Evolutionary conservation across 2,797 vertebrate genomes (phyloP).

Genomic region (Rhodeus uyekii): DNA sequence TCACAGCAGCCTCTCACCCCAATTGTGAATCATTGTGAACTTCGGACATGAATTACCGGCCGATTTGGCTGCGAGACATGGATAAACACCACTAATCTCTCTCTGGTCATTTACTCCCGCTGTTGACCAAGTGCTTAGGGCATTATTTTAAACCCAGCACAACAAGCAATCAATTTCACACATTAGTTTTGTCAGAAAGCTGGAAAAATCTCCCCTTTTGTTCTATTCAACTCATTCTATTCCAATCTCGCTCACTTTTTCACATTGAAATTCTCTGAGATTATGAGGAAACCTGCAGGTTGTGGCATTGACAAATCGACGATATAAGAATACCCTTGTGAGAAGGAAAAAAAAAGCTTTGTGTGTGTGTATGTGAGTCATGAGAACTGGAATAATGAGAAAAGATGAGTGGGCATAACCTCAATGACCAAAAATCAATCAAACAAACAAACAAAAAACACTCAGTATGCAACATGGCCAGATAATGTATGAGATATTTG

Average conservation of each 20-base stretch:
- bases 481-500: not conserved
- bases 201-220: conserved; percentile 51
- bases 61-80: conserved; percentile 65
- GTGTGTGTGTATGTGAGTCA: not conserved
- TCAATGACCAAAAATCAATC: not conserved
- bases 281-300: conserved; percentile 22
- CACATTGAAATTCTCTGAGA: not conserved
- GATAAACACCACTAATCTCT: conserved; percentile 64
- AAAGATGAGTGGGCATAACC: conserved; percentile 4
- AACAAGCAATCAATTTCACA: conserved; percentile 61
- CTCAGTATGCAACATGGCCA: not conserved
- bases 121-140: conserved; percentile 50
- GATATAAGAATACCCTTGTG: not conserved
- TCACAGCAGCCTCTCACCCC: not conserved
- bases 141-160: conserved; percentile 62
- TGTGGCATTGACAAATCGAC: conserved; percentile 9
- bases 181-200: conserved; percentile 51
- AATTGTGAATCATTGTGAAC: conserved; percentile 12
- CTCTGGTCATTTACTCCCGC: conserved; percentile 61
- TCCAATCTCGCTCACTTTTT: not conserved
- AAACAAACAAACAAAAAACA: not conserved
- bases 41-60: conserved; percentile 35
- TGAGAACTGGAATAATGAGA: not conserved
- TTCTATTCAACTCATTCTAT: conserved; percentile 39
- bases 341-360: not conserved